Evolutionary conservation across 1,140 invertebrate species (phyloP).

Genomic region (Drosophila equinoxialis): DNA sequence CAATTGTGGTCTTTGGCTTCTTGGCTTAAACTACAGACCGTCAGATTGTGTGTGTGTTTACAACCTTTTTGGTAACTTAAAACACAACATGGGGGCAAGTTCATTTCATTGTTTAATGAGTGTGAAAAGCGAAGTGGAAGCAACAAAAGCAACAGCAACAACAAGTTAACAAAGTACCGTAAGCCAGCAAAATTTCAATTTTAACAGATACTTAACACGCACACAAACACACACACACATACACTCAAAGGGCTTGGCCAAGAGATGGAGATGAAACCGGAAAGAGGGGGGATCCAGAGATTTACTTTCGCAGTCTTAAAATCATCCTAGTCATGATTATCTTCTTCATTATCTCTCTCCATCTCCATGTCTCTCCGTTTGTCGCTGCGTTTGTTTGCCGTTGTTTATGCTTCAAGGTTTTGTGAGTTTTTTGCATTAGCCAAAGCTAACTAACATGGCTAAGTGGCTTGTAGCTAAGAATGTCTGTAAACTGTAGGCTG

Average conservation of each 20-base stretch:
- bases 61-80: slow-evolving; percentile 57
- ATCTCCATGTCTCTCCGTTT: slow-evolving; percentile 6
- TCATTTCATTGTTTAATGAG: slow-evolving; percentile 61
- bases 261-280: neutral
- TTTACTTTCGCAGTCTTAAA: slow-evolving; percentile 36
- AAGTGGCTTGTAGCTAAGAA: slow-evolving; percentile 25
- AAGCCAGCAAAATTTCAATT: slow-evolving; percentile 65
- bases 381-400: slow-evolving; percentile 66
- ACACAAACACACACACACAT: slow-evolving; percentile 33
- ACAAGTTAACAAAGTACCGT: slow-evolving; percentile 50
- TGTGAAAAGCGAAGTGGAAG: slow-evolving; percentile 54
- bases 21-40: slow-evolving; percentile 21
- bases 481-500: slow-evolving; percentile 28
- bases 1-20: slow-evolving; percentile 45
- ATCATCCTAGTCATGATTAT: slow-evolving; percentile 28
- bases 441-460: slow-evolving; percentile 54
- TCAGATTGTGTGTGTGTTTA: slow-evolving; percentile 22
- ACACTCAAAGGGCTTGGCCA: neutral
- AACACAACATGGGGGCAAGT: slow-evolving; percentile 58
- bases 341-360: slow-evolving; percentile 4
- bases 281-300: neutral
- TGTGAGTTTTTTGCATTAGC: slow-evolving; percentile 71
- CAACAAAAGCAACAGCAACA: slow-evolving; percentile 19
- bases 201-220: slow-evolving; percentile 71
- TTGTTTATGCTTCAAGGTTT: slow-evolving; percentile 76